A percentile compares a stretch with the other conserved stretches of the same genome.
These are phyloP conservation scores for Drosophila dives DNA, from an alignment of 2,888 invertebrate species.

Conservation along the genomic window DNA sequence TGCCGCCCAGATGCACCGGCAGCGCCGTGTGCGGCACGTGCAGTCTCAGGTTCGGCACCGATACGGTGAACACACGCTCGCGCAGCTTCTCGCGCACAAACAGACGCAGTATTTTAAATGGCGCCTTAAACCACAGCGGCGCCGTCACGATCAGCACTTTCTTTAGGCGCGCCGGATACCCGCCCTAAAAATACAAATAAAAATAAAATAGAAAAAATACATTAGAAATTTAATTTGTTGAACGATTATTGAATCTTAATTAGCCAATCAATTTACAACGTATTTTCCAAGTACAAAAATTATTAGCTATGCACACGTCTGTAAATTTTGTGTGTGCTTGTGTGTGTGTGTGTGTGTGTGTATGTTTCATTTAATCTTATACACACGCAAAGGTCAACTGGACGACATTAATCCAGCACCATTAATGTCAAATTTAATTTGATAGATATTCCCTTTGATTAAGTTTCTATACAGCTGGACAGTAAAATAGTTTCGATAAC, in stretches of 20 bases:
- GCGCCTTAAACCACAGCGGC: slow-evolving; percentile 99
- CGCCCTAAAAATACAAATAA: slow-evolving; percentile 89
- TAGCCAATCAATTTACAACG: too few species aligned
- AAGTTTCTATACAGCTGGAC: not conserved
- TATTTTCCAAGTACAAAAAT: too few species aligned
- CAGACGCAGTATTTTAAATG: slow-evolving; percentile 96
- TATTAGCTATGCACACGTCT: not conserved
- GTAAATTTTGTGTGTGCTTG: not conserved
- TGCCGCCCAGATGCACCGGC: slow-evolving; percentile 95
- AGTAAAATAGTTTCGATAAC: not conserved
- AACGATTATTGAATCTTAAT: slow-evolving; percentile 22
- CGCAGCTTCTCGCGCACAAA: slow-evolving; percentile 98
- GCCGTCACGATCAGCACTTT: slow-evolving; percentile 99
- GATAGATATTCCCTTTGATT: not conserved
- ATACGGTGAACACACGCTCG: slow-evolving; percentile 97
- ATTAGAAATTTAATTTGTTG: slow-evolving; percentile 6
- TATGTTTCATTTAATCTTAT: slow-evolving; percentile 10
- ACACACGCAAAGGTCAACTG: slow-evolving; percentile 31
- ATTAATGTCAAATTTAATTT: slow-evolving; percentile 2
- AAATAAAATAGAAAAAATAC: not conserved
- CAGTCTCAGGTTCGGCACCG: slow-evolving; percentile 93
- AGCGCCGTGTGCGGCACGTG: slow-evolving; percentile 96
- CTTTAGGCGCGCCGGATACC: slow-evolving; percentile 98
- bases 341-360: not conserved
- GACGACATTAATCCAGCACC: too few species aligned